Conservation (phyloP, 2,113 vertebrate species). For the Syngnathus scovelli region DNA sequence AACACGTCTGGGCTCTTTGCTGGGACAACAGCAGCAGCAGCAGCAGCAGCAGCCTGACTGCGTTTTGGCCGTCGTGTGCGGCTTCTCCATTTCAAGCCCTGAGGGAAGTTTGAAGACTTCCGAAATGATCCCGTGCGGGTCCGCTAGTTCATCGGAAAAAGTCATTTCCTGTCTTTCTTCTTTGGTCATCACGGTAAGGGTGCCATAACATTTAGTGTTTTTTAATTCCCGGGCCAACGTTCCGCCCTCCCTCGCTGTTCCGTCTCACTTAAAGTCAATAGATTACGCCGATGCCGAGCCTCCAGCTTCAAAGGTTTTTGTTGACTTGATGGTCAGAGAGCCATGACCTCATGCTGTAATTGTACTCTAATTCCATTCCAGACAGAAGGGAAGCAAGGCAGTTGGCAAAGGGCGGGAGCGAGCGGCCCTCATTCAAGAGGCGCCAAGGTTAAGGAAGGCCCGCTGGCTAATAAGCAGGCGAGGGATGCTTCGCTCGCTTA, state of each 20-base stretch:
- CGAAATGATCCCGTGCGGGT: not conserved
- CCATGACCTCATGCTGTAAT: conserved; percentile 67
- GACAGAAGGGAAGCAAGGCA: conserved; percentile 10
- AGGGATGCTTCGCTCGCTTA: conserved; percentile 39
- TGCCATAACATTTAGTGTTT: conserved; percentile 31
- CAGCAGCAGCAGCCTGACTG: not conserved
- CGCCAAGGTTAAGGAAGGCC: conserved; percentile 56
- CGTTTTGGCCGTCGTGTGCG: not conserved
- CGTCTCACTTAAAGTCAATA: conserved; percentile 53
- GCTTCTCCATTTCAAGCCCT: not conserved
- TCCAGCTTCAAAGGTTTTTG: conserved; percentile 54
- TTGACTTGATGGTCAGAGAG: conserved; percentile 49
- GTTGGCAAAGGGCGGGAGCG: conserved; percentile 14
- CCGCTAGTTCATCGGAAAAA: not conserved
- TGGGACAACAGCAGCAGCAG: not conserved
- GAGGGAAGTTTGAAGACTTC: conserved; percentile 2
- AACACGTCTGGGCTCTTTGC: not conserved
- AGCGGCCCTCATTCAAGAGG: conserved; percentile 51
- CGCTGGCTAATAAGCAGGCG: conserved; percentile 58
- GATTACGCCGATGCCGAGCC: conserved; percentile 56
- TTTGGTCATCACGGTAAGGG: not conserved
- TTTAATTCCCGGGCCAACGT: not conserved
- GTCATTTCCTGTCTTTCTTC: not conserved
- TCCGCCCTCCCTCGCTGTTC: conserved; percentile 41
- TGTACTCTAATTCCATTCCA: conserved; percentile 60